Evolutionary conservation across 2,888 invertebrate species (phyloP).

Genomic region (Agapostemon virescens): DNA sequence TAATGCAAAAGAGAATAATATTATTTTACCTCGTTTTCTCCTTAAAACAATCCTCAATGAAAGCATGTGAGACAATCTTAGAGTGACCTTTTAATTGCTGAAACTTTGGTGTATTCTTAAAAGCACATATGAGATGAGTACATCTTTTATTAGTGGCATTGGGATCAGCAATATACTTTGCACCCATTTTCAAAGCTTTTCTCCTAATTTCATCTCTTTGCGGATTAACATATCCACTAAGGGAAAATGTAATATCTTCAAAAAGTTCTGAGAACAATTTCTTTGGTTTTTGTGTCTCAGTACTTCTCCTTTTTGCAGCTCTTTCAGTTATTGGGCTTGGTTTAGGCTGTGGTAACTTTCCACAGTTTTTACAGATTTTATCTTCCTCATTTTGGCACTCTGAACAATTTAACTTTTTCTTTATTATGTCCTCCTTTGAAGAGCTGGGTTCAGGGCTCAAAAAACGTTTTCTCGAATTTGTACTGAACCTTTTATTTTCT

Average conservation of each 20-base stretch:
- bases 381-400: conserved; percentile 66
- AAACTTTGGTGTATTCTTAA: conserved; percentile 78
- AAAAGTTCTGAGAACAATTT: conserved; percentile 73
- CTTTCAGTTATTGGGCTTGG: background rate
- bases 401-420: conserved; percentile 62
- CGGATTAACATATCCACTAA: conserved; percentile 79
- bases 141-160: conserved; percentile 74
- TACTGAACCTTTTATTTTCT: background rate
- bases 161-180: conserved; percentile 75
- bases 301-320: conserved; percentile 40
- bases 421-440: conserved; percentile 8
- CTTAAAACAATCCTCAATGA: conserved; percentile 76
- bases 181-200: conserved; percentile 78
- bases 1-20: background rate
- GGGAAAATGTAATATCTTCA: conserved; percentile 72
- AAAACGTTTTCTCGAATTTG: conserved; percentile 58
- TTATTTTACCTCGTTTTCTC: conserved; percentile 73
- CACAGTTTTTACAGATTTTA: conserved; percentile 70
- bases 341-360: conserved; percentile 59
- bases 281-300: conserved; percentile 49
- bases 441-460: conserved; percentile 32
- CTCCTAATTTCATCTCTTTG: conserved; percentile 76
- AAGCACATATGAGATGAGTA: conserved; percentile 77
- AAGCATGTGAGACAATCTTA: conserved; percentile 75
- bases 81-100: conserved; percentile 72